These are phyloP conservation scores for Epinephelus coioides DNA, from an alignment of 2,797 vertebrate genomes.

Conservation along the genomic window DNA sequence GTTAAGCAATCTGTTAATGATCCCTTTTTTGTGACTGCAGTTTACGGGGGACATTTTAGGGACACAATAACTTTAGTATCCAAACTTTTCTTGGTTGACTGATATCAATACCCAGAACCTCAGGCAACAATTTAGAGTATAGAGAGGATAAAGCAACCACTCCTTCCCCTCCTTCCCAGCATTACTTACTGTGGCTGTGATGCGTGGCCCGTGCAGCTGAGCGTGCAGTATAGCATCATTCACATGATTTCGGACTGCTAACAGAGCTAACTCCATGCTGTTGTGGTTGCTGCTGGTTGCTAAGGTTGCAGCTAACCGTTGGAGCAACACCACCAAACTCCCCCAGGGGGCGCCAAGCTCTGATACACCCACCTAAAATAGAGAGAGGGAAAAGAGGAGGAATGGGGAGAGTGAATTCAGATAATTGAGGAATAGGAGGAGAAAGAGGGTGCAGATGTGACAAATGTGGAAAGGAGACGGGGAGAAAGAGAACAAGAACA, in stretches of 20 bases:
- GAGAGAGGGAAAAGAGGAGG: not conserved
- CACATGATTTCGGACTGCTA: slow-evolving; percentile 86
- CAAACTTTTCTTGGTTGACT: not conserved
- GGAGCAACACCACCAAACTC: slow-evolving; percentile 87
- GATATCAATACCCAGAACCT: not conserved
- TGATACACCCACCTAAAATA: slow-evolving; percentile 81
- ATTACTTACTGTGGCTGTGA: slow-evolving; percentile 89
- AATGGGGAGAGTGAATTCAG: not conserved
- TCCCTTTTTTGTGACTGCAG: not conserved
- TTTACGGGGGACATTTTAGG: not conserved
- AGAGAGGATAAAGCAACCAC: not conserved
- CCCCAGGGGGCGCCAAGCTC: slow-evolving; percentile 90
- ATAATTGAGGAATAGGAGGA: too few relatives aligned
- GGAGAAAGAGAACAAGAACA: not conserved
- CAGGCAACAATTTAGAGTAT: not conserved
- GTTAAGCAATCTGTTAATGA: slow-evolving; percentile 17
- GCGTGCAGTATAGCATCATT: slow-evolving; percentile 91
- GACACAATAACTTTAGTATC: not conserved
- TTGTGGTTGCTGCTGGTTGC: slow-evolving; percentile 87
- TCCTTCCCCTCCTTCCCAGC: not conserved
- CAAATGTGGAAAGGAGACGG: not conserved
- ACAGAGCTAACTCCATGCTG: slow-evolving; percentile 87
- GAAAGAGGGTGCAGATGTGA: not conserved
- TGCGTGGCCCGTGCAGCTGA: slow-evolving; percentile 89
- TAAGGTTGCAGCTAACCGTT: slow-evolving; percentile 86